phyloP scores from a whole-genome alignment of 2,888 invertebrate genomes.

The Electrophaes corylata region DNA sequence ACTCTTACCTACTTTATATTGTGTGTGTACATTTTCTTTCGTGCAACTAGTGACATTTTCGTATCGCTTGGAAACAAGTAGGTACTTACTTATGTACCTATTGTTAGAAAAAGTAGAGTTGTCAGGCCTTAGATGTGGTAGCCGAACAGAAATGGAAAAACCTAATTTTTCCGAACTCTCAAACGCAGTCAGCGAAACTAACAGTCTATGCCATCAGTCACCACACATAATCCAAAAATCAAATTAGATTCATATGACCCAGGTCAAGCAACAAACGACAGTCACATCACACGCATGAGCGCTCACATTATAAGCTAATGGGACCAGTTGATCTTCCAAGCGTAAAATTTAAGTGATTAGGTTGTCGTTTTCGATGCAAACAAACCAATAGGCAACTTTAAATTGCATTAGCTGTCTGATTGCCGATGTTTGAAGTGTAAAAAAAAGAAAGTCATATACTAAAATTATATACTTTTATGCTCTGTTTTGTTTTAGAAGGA shows the following conservation, averaged over 20 bases:
- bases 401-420: constrained; percentile 30
- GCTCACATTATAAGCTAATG: constrained; percentile 24
- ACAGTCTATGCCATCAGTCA: neutral
- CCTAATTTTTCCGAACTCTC: neutral
- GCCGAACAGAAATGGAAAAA: neutral
- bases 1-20: neutral
- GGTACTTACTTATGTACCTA: too few species aligned
- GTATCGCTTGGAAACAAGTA: neutral
- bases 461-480: too few species aligned
- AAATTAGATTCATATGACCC: constrained; percentile 12
- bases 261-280: constrained; percentile 25
- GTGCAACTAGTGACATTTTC: neutral
- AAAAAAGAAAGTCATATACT: too few species aligned
- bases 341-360: constrained; percentile 42
- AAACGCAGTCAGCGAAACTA: neutral
- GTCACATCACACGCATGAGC: constrained; percentile 27
- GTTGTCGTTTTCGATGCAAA: constrained; percentile 40
- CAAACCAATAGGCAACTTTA: constrained; percentile 61
- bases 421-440: neutral
- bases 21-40: constrained; percentile 9
- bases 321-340: constrained; percentile 31
- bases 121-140: neutral
- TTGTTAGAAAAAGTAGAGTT: neutral
- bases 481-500: too few species aligned
- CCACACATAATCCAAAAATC: constrained; percentile 3